phyloP scores from a whole-genome alignment of 2,797 vertebrate species.

The Epinephelus awoara region DNA sequence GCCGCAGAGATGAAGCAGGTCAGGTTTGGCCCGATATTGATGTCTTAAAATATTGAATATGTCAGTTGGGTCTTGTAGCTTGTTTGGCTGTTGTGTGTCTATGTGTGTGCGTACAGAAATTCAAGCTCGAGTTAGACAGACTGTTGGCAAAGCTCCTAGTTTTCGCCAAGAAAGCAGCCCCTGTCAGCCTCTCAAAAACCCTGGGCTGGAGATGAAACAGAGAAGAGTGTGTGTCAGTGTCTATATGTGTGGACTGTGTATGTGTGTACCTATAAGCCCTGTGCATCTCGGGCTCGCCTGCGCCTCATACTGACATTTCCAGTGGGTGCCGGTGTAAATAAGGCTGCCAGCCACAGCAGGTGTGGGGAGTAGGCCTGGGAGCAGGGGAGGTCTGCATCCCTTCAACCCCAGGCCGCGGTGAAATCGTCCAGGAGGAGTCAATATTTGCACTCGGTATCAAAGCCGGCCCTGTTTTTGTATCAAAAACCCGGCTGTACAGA shows the following conservation, averaged over 20 bases:
- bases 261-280: constrained; percentile 35
- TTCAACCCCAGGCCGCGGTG: constrained; percentile 47
- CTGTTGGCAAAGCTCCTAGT: constrained; percentile 56
- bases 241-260: constrained; percentile 8
- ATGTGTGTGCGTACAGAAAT: constrained; percentile 39
- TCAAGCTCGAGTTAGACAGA: constrained; percentile 60
- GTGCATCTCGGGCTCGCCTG: constrained; percentile 49
- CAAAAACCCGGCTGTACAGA: constrained; percentile 55
- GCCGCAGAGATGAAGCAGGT: constrained; percentile 49
- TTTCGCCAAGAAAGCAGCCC: constrained; percentile 68
- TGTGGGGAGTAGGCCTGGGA: constrained; percentile 67
- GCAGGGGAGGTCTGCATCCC: constrained; percentile 68
- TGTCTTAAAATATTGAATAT: constrained; percentile 66
- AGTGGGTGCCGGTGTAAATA: constrained; percentile 70
- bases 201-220: constrained; percentile 72
- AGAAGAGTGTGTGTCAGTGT: constrained; percentile 55
- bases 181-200: constrained; percentile 55
- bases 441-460: constrained; percentile 81
- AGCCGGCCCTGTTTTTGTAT: constrained; percentile 77
- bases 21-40: constrained; percentile 60
- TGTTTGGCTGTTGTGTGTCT: constrained; percentile 37
- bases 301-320: constrained; percentile 61
- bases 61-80: constrained; percentile 57
- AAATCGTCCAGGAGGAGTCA: constrained; percentile 76
- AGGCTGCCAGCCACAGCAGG: constrained; percentile 74